Evolutionary conservation across 2,113 vertebrate species (phyloP).

Genomic region (Hypocryptadius cinnamomeus): DNA sequence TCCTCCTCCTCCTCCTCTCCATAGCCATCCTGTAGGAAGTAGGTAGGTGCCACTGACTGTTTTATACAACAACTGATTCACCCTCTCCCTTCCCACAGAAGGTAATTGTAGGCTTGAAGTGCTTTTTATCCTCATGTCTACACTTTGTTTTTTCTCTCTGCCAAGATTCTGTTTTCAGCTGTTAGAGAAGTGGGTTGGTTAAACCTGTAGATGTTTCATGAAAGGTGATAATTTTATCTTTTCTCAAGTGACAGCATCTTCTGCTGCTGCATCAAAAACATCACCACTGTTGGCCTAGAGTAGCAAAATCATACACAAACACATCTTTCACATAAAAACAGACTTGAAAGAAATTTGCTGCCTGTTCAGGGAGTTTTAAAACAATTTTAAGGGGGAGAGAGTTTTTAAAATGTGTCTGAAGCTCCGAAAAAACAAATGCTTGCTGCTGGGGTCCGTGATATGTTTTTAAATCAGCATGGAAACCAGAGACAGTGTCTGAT

Average conservation of each 20-base stretch:
- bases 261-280: constrained; percentile 21
- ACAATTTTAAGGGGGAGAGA: background rate
- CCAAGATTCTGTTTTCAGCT: constrained; percentile 2
- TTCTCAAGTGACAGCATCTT: constrained; percentile 19
- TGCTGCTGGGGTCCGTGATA: background rate
- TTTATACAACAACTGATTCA: background rate
- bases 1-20: background rate
- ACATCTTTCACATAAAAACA: background rate
- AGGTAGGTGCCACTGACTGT: background rate
- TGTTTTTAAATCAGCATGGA: background rate
- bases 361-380: background rate
- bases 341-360: constrained; percentile 16
- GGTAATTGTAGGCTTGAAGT: constrained; percentile 39
- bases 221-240: constrained; percentile 59
- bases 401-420: background rate
- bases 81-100: background rate
- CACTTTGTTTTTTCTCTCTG: background rate
- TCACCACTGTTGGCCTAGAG: constrained; percentile 30
- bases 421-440: background rate
- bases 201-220: constrained; percentile 30
- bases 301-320: constrained; percentile 18
- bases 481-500: background rate
- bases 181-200: constrained; percentile 28
- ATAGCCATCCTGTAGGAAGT: background rate
- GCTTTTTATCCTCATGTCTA: background rate